Evolutionary conservation across 2,113 vertebrate genomes (phyloP), one percentile per base, ranked within the genome.

Genomic region (Martes martes): DNA sequence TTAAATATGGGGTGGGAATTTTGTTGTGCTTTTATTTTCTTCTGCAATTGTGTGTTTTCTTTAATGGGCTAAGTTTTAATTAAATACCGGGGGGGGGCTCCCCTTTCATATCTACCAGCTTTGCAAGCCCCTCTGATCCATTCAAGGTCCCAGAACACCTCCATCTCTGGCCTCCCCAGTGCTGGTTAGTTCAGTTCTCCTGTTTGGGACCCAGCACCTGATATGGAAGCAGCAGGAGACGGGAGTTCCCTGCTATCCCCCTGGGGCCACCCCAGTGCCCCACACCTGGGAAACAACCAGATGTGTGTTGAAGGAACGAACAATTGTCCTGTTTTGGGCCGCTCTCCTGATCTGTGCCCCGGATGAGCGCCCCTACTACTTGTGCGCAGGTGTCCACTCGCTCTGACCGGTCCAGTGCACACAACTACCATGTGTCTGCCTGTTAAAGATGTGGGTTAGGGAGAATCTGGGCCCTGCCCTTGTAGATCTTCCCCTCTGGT

Each of bases 61-160:
- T 95, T 95, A 98, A 92, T 96, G 97, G 95, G 47, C 92, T 94
- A 88, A 79, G 71, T 98, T 97, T 98, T 98, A 97, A 97, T 96
- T 97, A 97, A 97, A 94, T 96, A 91, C 84, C 61, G n/a, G 55
- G 11, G 8, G 10, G 8, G 13, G 47, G 19, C 2, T 52, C 31
- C 33, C 52, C 36, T 55, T 57, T 69, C 24, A 31, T 24, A 67
- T 57, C 92, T 67, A 78, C 11, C 19, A 21, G 73, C 11, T 67
- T 18, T 10, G 59, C 18, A 28, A 31, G 65, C 8, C 28, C 23
- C 18, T 85, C 85, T 11, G 9, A 57, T 80, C 24, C 28, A 39
- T 2, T 36, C 63, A 15, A 10, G 23, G 39, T 33, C 26, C 42
- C 19, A n/a, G 83, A 36, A 13, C 26, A n/a, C 45, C 31, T 31